phyloP scores from a whole-genome alignment of 2,113 vertebrate species.

The Phycodurus eques region DNA sequence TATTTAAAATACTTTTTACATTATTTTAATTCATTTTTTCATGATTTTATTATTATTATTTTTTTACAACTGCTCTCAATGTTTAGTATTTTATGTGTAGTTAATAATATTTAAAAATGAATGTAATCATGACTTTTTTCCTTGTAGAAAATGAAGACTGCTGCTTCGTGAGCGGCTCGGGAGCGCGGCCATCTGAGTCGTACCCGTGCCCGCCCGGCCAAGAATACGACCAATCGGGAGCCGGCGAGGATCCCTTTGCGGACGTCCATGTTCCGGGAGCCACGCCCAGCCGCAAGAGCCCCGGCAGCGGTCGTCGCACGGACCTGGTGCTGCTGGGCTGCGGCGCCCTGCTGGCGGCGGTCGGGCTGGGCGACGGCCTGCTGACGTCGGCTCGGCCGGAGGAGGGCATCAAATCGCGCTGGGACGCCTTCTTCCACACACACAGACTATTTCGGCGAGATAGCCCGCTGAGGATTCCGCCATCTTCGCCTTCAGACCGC shows the following conservation, averaged over 20 bases:
- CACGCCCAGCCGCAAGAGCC: constrained; percentile 82
- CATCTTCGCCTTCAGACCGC: constrained; percentile 78
- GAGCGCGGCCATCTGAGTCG: constrained; percentile 77
- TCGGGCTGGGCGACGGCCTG: constrained; percentile 88
- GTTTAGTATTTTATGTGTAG: too few species aligned
- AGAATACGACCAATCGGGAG: constrained; percentile 75
- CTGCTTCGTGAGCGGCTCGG: constrained; percentile 72
- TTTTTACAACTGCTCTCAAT: neutral
- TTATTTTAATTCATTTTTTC: too few species aligned
- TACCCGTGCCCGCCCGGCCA: constrained; percentile 95
- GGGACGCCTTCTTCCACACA: constrained; percentile 89
- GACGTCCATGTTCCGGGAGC: constrained; percentile 80
- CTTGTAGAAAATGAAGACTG: constrained; percentile 87
- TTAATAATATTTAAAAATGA: neutral
- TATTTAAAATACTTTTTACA: too few species aligned
- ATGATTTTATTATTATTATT: too few species aligned
- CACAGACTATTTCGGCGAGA: constrained; percentile 88
- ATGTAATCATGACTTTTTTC: neutral
- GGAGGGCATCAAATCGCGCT: constrained; percentile 81
- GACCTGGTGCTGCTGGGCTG: constrained; percentile 89
- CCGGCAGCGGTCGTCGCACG: constrained; percentile 78
- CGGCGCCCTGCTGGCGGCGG: constrained; percentile 87
- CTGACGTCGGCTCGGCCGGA: constrained; percentile 80
- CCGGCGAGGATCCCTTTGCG: constrained; percentile 76
- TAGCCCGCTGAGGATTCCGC: constrained; percentile 75